Evolutionary conservation across 2,888 invertebrate species (phyloP).

Genomic region (Lamproptera curius): DNA sequence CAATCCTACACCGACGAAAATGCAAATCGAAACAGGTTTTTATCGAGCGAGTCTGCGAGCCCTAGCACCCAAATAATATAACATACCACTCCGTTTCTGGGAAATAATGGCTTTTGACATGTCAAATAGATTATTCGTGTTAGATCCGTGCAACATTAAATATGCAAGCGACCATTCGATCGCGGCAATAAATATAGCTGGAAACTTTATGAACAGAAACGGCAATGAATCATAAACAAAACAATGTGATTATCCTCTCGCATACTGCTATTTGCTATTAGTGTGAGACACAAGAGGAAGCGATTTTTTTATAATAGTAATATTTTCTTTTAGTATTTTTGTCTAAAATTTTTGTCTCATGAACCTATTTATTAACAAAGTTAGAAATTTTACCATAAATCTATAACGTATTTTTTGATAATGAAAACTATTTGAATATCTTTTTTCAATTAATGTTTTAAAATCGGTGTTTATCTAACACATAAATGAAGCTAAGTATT

Average conservation of each 20-base stretch:
- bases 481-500: too few species aligned
- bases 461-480: too few species aligned
- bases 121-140: conserved; percentile 3
- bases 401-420: too few species aligned
- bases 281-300: conserved; percentile 25
- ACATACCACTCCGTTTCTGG: background rate
- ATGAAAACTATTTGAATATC: too few species aligned
- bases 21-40: background rate
- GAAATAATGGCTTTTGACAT: conserved; percentile 1
- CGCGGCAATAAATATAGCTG: conserved; percentile 62
- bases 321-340: too few species aligned
- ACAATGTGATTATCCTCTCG: conserved; percentile 73
- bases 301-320: too few species aligned
- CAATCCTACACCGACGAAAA: too few species aligned
- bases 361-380: too few species aligned
- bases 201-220: conserved; percentile 61
- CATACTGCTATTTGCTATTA: conserved; percentile 41
- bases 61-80: too few species aligned
- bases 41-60: background rate
- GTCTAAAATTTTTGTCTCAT: too few species aligned
- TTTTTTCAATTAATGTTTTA: too few species aligned
- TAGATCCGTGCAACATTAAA: conserved; percentile 23
- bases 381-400: too few species aligned
- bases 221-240: conserved; percentile 76
- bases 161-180: conserved; percentile 53